A percentile compares a stretch with the other conserved stretches of the same genome.
These are phyloP conservation scores for Acridotheres tristis DNA, from an alignment of 2,797 vertebrate genomes.

Conservation along the genomic window DNA sequence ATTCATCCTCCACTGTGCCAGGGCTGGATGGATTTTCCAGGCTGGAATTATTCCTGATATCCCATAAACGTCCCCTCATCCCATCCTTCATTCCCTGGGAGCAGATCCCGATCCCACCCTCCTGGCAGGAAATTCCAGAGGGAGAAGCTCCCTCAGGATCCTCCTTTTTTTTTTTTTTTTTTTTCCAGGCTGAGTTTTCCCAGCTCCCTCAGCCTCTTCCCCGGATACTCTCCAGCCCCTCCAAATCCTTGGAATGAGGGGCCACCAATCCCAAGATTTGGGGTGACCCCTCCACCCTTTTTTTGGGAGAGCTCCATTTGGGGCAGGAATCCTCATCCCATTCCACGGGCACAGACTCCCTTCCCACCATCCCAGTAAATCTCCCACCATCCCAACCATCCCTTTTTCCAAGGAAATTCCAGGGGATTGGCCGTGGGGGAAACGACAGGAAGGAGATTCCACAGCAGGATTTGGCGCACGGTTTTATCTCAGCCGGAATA, in stretches of 20 bases:
- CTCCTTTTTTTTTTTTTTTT: no score
- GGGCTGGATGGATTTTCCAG: background rate
- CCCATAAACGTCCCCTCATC: background rate
- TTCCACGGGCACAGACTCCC: background rate
- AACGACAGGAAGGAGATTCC: background rate
- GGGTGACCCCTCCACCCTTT: background rate
- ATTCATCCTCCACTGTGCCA: no score
- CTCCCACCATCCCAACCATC: background rate
- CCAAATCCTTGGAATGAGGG: background rate
- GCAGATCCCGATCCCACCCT: background rate
- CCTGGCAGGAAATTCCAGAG: background rate
- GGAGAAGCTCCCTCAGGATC: background rate
- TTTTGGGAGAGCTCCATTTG: background rate
- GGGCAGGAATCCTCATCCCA: background rate
- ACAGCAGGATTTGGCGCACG: background rate
- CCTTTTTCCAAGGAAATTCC: background rate
- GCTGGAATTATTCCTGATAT: background rate
- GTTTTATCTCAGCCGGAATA: slow-evolving; percentile 58
- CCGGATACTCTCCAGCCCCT: background rate
- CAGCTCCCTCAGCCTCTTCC: background rate
- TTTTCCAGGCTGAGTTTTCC: background rate
- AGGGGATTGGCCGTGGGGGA: no score
- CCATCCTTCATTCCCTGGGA: background rate
- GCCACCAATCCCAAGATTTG: background rate
- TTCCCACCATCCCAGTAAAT: rapidly evolving